These are phyloP conservation scores for Paralinhomoeus sp. DNA, from an alignment of 2,888 invertebrate species.

Conservation along the genomic window DNA sequence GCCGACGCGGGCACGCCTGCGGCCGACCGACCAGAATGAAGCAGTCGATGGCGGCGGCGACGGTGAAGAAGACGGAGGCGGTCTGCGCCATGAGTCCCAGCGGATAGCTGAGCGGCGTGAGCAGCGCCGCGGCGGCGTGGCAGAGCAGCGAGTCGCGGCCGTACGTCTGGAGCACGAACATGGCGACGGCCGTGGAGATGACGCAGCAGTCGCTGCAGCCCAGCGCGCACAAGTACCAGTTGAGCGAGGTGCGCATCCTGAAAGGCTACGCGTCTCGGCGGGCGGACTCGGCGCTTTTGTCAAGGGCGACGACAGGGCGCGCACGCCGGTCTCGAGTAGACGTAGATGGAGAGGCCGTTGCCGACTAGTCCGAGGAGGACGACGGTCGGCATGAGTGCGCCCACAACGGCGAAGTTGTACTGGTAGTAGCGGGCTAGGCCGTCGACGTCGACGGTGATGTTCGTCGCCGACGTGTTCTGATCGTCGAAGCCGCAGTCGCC, in stretches of 20 bases:
- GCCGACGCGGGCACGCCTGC: too few species aligned
- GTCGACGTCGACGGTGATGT: too few species aligned
- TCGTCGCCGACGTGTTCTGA: too few species aligned
- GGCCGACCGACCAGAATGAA: slow-evolving; percentile 13
- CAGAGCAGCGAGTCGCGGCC: slow-evolving; percentile 2
- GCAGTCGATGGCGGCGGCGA: slow-evolving; percentile 22
- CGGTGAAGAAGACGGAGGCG: slow-evolving; percentile 23
- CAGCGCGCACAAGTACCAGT: slow-evolving; percentile 18
- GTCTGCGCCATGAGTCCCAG: slow-evolving; percentile 24
- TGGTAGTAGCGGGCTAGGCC: too few species aligned
- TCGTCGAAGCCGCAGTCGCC: too few species aligned
- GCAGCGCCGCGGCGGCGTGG: not conserved
- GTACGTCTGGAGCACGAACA: slow-evolving; percentile 13
- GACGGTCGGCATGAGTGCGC: slow-evolving; percentile 18
- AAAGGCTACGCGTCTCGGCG: not conserved
- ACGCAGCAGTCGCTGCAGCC: slow-evolving; percentile 20
- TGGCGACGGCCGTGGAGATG: slow-evolving; percentile 16
- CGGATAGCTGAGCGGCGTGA: slow-evolving; percentile 10
- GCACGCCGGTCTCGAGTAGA: slow-evolving; percentile 12
- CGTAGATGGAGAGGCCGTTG: slow-evolving; percentile 19
- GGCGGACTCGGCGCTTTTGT: not conserved
- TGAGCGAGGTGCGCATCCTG: slow-evolving; percentile 16
- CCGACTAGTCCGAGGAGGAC: slow-evolving; percentile 18
- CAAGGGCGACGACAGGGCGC: too few species aligned
- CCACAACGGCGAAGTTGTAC: slow-evolving; percentile 19